Conservation (phyloP, 1,140 invertebrate genomes). For the Ips nitidus region DNA sequence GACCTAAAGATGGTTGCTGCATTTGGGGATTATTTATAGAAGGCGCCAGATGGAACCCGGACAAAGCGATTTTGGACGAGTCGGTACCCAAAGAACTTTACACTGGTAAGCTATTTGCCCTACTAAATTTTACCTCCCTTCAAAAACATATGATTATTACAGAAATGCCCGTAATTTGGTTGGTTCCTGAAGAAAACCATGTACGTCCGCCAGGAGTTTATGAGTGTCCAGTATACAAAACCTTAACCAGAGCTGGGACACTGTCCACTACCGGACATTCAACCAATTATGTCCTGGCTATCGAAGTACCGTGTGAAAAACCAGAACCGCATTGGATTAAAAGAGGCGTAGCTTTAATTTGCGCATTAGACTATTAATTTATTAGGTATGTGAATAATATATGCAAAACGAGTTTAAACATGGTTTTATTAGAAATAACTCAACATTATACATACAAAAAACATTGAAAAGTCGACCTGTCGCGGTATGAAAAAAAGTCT, state of each 20-base stretch:
- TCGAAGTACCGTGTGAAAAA: constrained; percentile 65
- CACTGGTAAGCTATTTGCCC: constrained; percentile 54
- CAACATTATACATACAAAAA: no score
- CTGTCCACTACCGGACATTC: constrained; percentile 79
- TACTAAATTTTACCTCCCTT: background rate
- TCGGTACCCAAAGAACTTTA: constrained; percentile 65
- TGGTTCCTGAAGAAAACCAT: constrained; percentile 62
- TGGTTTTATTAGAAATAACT: no score
- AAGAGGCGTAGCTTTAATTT: constrained; percentile 74
- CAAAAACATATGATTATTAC: constrained; percentile 29
- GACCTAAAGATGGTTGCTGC: constrained; percentile 67
- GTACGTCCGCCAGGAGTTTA: constrained; percentile 56
- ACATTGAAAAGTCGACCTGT: no score
- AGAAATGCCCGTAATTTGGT: constrained; percentile 66
- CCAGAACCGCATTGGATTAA: constrained; percentile 74
- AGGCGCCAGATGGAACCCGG: constrained; percentile 68
- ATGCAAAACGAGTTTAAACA: background rate
- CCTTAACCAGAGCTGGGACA: constrained; percentile 64
- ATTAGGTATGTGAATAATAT: background rate
- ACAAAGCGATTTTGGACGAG: constrained; percentile 57
- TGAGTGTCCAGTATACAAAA: constrained; percentile 78
- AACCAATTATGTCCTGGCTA: constrained; percentile 76
- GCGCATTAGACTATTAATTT: constrained; percentile 70
- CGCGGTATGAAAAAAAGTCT: no score
- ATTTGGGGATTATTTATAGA: constrained; percentile 74